These are phyloP conservation scores for Aproaerema taeniolella DNA, from an alignment of 2,888 invertebrate genomes.

Conservation along the genomic window DNA sequence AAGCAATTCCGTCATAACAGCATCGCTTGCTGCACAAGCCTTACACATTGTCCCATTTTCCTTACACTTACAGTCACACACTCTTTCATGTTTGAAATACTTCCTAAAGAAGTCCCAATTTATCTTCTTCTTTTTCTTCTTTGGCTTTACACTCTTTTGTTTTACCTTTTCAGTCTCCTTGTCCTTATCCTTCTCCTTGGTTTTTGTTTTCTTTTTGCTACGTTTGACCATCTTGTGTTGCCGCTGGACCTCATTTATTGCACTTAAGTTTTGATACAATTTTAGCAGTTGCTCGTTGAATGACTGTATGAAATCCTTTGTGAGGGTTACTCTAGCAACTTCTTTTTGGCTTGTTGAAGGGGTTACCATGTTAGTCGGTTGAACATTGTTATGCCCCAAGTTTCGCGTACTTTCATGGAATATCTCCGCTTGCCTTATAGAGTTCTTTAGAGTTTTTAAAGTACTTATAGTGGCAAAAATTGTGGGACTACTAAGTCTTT, in stretches of 20 bases:
- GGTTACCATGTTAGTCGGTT: no score
- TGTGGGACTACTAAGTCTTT: no score
- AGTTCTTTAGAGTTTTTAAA: no score
- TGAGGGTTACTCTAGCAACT: constrained; percentile 32
- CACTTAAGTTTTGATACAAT: constrained; percentile 29
- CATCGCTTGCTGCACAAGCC: constrained; percentile 53
- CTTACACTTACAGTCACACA: constrained; percentile 49
- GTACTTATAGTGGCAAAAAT: no score
- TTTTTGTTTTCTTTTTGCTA: not conserved
- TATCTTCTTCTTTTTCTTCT: constrained; percentile 25
- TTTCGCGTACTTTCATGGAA: no score
- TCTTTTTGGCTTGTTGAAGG: constrained; percentile 23
- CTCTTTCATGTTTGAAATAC: constrained; percentile 46
- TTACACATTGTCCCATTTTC: constrained; percentile 49
- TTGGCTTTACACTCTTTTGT: not conserved
- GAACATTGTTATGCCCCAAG: no score
- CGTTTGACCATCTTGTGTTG: constrained; percentile 14
- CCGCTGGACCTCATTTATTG: constrained; percentile 14
- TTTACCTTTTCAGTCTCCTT: constrained; percentile 9
- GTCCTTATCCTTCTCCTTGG: not conserved
- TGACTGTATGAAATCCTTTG: constrained; percentile 43
- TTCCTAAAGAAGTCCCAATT: constrained; percentile 41
- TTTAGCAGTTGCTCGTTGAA: constrained; percentile 39
- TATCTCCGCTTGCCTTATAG: no score
- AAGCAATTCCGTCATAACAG: constrained; percentile 51